These are phyloP conservation scores for Epinotia brunnichana DNA, from an alignment of 2,888 invertebrate species.

Conservation along the genomic window DNA sequence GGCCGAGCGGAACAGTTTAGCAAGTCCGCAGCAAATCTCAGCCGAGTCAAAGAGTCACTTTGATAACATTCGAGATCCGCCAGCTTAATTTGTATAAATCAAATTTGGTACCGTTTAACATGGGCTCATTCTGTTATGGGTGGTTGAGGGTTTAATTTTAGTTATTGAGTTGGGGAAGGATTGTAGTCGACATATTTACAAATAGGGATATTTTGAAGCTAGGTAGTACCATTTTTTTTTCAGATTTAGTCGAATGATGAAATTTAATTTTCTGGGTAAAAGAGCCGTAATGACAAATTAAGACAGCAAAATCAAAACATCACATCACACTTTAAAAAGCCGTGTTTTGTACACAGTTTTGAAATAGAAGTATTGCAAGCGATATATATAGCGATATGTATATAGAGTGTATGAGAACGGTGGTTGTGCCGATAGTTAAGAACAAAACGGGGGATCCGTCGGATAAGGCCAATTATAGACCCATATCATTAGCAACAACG, in stretches of 20 bases:
- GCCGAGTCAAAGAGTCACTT: constrained; percentile 67
- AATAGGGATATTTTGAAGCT: background rate
- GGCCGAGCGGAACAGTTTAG: constrained; percentile 70
- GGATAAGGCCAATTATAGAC: too few relatives aligned
- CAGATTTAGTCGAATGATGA: background rate
- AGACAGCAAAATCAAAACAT: too few relatives aligned
- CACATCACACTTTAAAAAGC: too few relatives aligned
- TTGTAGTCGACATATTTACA: background rate
- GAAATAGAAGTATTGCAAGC: too few relatives aligned
- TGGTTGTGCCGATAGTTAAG: too few relatives aligned
- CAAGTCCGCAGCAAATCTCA: constrained; percentile 69
- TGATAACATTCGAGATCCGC: constrained; percentile 71
- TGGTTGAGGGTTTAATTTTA: constrained; percentile 32
- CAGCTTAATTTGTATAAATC: constrained; percentile 74
- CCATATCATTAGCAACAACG: too few relatives aligned
- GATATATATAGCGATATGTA: too few relatives aligned
- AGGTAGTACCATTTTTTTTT: background rate
- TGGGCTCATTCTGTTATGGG: constrained; percentile 34
- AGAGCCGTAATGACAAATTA: too few relatives aligned
- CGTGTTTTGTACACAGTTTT: too few relatives aligned
- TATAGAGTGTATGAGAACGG: too few relatives aligned
- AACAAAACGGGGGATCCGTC: too few relatives aligned
- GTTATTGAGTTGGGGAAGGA: constrained; percentile 27
- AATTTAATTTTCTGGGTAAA: too few relatives aligned
- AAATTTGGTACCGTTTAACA: constrained; percentile 58